These are phyloP conservation scores for Xylota segnis DNA, from an alignment of 2,888 invertebrate genomes.

Conservation along the genomic window DNA sequence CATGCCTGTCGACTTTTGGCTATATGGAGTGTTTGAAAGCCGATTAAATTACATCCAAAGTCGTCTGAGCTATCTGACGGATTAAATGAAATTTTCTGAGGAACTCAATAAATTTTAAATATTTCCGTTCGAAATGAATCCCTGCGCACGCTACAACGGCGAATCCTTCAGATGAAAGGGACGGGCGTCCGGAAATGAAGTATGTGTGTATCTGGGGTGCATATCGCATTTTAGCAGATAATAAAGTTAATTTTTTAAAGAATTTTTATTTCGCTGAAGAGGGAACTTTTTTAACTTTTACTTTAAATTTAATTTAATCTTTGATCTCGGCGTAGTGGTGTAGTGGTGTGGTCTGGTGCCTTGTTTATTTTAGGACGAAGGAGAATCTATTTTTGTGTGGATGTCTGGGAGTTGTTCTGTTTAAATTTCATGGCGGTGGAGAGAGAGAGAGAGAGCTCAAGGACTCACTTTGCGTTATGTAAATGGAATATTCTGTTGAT, in stretches of 20 bases:
- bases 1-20: constrained; percentile 26
- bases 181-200: not conserved
- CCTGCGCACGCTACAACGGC: not conserved
- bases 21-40: constrained; percentile 58
- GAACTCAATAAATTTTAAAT: constrained; percentile 52
- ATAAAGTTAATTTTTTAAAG: constrained; percentile 43
- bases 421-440: not conserved
- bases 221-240: constrained; percentile 46
- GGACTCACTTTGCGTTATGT: not conserved
- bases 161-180: not conserved
- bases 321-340: constrained; percentile 19
- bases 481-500: not conserved
- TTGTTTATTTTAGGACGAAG: not conserved
- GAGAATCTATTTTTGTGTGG: not conserved
- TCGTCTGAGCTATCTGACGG: constrained; percentile 47
- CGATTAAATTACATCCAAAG: constrained; percentile 59
- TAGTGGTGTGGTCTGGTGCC: constrained; percentile 5
- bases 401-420: constrained; percentile 11
- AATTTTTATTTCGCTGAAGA: not conserved
- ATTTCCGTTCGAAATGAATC: constrained; percentile 37
- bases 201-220: not conserved
- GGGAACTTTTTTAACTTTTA: not conserved
- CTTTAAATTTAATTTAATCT: constrained; percentile 20
- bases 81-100: constrained; percentile 42
- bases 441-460: not conserved